A percentile compares a stretch with the other conserved stretches of the same genome.
Conservation (phyloP, 2,113 vertebrate species). For the Menura novaehollandiae region DNA sequence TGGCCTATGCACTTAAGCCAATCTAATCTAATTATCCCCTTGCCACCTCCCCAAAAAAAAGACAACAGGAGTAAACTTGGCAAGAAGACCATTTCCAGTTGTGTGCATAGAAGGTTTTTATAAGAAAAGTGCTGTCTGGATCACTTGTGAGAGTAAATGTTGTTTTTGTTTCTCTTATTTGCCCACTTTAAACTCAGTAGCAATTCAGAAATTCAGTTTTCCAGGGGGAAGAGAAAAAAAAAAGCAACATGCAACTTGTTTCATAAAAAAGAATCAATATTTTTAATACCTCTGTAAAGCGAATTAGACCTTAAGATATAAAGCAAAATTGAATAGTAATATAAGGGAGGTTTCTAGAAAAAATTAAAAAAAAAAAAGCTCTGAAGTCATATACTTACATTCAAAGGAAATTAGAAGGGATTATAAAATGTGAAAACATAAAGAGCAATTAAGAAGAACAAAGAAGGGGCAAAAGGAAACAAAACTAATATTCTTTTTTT, state of each 20-base stretch:
- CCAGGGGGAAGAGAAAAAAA: not conserved
- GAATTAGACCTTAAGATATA: not conserved
- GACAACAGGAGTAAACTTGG: not conserved
- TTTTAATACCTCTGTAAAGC: not conserved
- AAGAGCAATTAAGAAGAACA: not conserved
- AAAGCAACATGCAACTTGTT: not conserved
- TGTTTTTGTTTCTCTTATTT: not conserved
- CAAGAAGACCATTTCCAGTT: not conserved
- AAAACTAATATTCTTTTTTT: not conserved
- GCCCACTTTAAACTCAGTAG: not conserved
- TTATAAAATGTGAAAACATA: not conserved
- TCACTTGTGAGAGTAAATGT: not conserved
- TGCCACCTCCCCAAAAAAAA: rapidly evolving
- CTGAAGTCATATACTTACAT: not conserved
- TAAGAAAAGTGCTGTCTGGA: not conserved
- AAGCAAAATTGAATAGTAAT: not conserved
- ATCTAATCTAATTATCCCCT: not conserved
- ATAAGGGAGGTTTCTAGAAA: not conserved
- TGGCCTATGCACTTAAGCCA: not conserved
- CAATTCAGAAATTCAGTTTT: not conserved
- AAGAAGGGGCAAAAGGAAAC: not conserved
- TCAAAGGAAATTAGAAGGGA: not conserved
- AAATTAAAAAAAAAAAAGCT: not conserved
- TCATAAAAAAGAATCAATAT: not conserved
- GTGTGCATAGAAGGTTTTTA: not conserved